Evolutionary conservation across 1,140 invertebrate genomes (phyloP).

Genomic region (Pomacea maculata): DNA sequence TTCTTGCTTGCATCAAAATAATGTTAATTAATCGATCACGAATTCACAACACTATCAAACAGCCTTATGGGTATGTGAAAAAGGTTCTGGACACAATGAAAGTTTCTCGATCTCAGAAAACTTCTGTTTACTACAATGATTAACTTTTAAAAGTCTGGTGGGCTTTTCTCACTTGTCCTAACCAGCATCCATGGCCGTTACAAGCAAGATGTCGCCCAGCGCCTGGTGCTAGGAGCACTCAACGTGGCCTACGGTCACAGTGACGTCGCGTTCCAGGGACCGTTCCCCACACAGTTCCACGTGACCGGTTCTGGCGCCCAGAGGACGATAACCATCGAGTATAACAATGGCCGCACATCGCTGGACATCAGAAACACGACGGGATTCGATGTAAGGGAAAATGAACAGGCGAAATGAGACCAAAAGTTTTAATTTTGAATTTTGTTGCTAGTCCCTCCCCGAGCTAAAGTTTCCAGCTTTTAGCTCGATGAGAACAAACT

Average conservation of each 20-base stretch:
- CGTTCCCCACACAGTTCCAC: slow-evolving; percentile 26
- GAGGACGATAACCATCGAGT: slow-evolving; percentile 22
- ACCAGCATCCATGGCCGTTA: slow-evolving; percentile 48
- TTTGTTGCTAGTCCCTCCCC: background rate
- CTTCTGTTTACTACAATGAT: too few species aligned
- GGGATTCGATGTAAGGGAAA: slow-evolving; percentile 44
- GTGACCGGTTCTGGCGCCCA: background rate
- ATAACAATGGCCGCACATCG: slow-evolving; percentile 13
- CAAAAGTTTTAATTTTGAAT: background rate
- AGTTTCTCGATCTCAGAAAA: too few species aligned
- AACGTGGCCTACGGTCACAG: slow-evolving; percentile 35
- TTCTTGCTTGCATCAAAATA: too few species aligned
- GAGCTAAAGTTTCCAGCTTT: background rate
- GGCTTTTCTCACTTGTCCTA: too few species aligned
- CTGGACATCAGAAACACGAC: slow-evolving; percentile 32
- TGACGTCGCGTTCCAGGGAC: slow-evolving; percentile 34
- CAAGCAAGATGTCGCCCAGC: slow-evolving; percentile 46
- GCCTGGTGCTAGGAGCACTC: slow-evolving; percentile 33
- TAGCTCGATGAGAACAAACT: background rate
- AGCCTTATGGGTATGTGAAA: too few species aligned
- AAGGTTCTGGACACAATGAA: too few species aligned
- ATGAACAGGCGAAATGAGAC: background rate
- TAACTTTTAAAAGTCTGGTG: too few species aligned
- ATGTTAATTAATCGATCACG: too few species aligned
- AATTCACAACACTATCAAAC: too few species aligned